phyloP scores from a whole-genome alignment of 2,888 invertebrate species.

The Plebejus anna region DNA sequence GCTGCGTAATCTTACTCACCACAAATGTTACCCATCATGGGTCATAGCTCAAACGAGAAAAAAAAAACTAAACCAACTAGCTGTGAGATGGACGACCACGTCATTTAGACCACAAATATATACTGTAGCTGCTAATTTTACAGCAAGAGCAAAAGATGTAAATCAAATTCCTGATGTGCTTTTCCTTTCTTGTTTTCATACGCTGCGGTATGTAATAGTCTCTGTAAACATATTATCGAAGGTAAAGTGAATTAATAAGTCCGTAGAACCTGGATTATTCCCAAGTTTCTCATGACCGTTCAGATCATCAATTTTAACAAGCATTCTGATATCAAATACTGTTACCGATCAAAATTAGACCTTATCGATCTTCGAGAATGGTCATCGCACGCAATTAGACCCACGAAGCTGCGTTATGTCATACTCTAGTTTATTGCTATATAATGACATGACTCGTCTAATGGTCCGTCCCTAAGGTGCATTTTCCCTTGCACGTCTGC shows the following conservation, averaged over 20 bases:
- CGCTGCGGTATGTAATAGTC: not conserved
- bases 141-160: not conserved
- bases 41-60: not conserved
- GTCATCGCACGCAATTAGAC: constrained; percentile 16
- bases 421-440: constrained; percentile 24
- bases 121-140: not conserved
- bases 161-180: not conserved
- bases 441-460: constrained; percentile 25
- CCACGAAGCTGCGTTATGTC: constrained; percentile 16
- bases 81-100: not conserved
- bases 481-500: constrained; percentile 20
- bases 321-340: not conserved
- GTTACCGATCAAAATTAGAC: not conserved
- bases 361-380: constrained; percentile 11
- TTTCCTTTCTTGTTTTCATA: not conserved
- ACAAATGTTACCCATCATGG: not conserved
- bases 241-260: not conserved
- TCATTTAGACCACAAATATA: not conserved
- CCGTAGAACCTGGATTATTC: not conserved
- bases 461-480: constrained; percentile 4
- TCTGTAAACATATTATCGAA: not conserved
- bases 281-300: not conserved
- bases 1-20: not conserved
- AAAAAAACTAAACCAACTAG: not conserved
- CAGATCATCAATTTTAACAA: constrained; percentile 5